Percentiles rank a stretch among this genome's conserved stretches.
These are phyloP conservation scores for Germaria angustata DNA, from an alignment of 2,888 invertebrate genomes.

Conservation along the genomic window DNA sequence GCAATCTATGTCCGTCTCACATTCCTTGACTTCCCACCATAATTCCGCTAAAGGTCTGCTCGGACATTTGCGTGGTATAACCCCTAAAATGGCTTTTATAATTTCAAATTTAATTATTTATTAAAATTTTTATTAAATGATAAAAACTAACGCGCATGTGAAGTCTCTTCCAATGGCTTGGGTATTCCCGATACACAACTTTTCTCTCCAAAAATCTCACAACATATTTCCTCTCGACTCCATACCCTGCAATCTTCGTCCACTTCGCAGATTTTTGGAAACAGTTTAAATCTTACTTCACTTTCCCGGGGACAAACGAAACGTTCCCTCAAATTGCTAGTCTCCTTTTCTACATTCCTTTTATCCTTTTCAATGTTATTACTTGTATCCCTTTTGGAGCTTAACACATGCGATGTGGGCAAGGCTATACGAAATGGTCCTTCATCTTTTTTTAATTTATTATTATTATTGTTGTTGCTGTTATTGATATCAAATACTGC, in stretches of 20 bases:
- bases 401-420: slow-evolving; percentile 72
- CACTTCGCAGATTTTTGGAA: slow-evolving; percentile 77
- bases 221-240: slow-evolving; percentile 78
- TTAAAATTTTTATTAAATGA: not conserved
- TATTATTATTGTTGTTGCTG: not conserved
- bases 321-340: slow-evolving; percentile 70
- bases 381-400: slow-evolving; percentile 39
- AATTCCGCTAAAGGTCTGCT: slow-evolving; percentile 85
- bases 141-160: slow-evolving; percentile 75
- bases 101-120: not conserved
- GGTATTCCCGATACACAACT: slow-evolving; percentile 84
- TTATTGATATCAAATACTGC: not conserved
- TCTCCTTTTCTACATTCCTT: slow-evolving; percentile 71
- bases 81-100: slow-evolving; percentile 84
- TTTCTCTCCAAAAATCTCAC: slow-evolving; percentile 80
- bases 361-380: slow-evolving; percentile 77
- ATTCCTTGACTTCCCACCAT: slow-evolving; percentile 85
- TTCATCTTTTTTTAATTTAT: slow-evolving; percentile 64
- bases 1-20: slow-evolving; percentile 86
- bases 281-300: slow-evolving; percentile 79
- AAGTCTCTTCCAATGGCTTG: slow-evolving; percentile 81
- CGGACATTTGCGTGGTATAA: slow-evolving; percentile 87
- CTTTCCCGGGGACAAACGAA: slow-evolving; percentile 80
- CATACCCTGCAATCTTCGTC: slow-evolving; percentile 77
- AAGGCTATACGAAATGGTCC: slow-evolving; percentile 76